phyloP scores from a whole-genome alignment of 1,140 invertebrate species.

The Zaprionus tsacasi region DNA sequence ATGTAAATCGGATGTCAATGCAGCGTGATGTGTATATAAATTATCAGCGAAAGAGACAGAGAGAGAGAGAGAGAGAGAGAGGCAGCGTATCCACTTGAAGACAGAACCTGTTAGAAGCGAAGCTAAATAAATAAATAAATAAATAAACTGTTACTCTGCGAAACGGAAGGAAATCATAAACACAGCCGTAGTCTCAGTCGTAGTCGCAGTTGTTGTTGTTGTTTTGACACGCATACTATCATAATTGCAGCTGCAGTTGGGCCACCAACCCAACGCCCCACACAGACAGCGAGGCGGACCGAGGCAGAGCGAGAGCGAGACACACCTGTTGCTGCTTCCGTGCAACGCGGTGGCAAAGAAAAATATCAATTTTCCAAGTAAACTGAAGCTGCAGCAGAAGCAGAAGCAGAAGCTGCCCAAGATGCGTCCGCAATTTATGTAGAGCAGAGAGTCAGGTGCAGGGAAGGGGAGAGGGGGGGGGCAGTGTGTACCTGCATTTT shows the following conservation, averaged over 20 bases:
- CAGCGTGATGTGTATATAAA: conserved; percentile 82
- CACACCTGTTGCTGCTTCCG: conserved; percentile 77
- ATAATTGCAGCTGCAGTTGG: conserved; percentile 69
- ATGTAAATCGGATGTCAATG: conserved; percentile 84
- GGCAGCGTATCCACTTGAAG: conserved; percentile 20
- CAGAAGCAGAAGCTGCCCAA: conserved; percentile 7
- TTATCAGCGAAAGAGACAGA: conserved; percentile 49
- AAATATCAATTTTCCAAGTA: conserved; percentile 82
- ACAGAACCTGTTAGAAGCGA: conserved; percentile 76
- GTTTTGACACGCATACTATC: conserved; percentile 79
- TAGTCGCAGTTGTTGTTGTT: conserved; percentile 49
- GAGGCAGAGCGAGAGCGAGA: too few species aligned
- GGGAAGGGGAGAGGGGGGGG: background rate
- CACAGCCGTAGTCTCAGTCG: conserved; percentile 52
- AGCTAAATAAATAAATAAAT: conserved; percentile 71
- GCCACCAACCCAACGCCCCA: conserved; percentile 35
- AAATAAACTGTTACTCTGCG: conserved; percentile 78
- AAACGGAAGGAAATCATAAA: conserved; percentile 83
- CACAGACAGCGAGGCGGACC: conserved; percentile 37
- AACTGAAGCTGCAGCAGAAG: conserved; percentile 33
- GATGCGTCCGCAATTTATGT: conserved; percentile 60
- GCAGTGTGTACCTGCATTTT: conserved; percentile 73
- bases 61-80: conserved; percentile 32
- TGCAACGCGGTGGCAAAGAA: conserved; percentile 69
- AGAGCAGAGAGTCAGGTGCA: conserved; percentile 31